phyloP scores from a whole-genome alignment of 2,113 vertebrate species.

The Aphyosemion australe region DNA sequence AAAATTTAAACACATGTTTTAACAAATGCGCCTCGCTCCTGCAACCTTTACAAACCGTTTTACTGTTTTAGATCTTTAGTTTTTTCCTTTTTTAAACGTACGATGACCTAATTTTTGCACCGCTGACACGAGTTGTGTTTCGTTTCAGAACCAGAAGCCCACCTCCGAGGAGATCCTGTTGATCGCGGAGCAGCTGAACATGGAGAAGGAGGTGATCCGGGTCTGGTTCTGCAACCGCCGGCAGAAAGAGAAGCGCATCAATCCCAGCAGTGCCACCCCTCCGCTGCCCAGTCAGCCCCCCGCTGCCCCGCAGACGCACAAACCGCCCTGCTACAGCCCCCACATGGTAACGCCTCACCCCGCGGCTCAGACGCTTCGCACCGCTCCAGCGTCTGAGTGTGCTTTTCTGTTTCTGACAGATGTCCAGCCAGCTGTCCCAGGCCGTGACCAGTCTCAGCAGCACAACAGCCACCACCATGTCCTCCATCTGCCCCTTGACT shows the following conservation, averaged over 20 bases:
- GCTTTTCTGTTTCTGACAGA: conserved; percentile 58
- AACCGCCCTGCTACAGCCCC: conserved; percentile 85
- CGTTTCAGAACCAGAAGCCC: conserved; percentile 93
- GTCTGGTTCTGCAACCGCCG: conserved; percentile 95
- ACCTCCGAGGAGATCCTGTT: conserved; percentile 94
- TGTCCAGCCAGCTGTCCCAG: conserved; percentile 84
- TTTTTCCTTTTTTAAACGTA: no score
- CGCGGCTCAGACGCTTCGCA: conserved; percentile 56
- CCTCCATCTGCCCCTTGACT: conserved; percentile 84
- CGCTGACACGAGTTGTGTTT: conserved; percentile 50
- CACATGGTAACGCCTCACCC: conserved; percentile 77
- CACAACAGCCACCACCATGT: conserved; percentile 91
- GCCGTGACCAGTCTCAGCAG: conserved; percentile 88
- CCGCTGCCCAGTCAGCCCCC: conserved; percentile 83
- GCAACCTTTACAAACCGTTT: conserved; percentile 74
- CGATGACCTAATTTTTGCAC: neutral
- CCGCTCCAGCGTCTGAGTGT: neutral
- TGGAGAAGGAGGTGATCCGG: conserved; percentile 95
- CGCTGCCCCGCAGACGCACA: conserved; percentile 82
- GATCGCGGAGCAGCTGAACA: conserved; percentile 91
- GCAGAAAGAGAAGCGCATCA: conserved; percentile 94
- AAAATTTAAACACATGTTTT: no score
- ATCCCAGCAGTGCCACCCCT: conserved; percentile 89
- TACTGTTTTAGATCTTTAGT: neutral
- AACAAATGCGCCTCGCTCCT: conserved; percentile 95